Evolutionary conservation across 2,888 invertebrate species (phyloP), one percentile per base, ranked within the genome.

Genomic region (Harpalus rubripes): DNA sequence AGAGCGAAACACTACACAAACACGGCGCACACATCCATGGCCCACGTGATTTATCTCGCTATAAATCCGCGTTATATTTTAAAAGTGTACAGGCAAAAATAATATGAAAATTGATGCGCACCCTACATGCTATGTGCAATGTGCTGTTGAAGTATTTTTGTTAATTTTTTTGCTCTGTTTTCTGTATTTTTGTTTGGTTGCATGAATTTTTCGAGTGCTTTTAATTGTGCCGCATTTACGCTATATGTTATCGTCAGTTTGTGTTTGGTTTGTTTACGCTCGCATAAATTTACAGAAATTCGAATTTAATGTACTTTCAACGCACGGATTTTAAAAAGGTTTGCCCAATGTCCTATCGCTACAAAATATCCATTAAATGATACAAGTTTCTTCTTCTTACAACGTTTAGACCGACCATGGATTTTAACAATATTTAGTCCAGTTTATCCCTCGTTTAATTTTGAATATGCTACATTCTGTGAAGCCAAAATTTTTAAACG

Each of bases 1-100:
- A 91, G 91, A 91, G 74, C 81, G 91, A 91, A 91, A 91, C 91
- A 90, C 89, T 90, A 90, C 90, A 89, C 89, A 90, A 59, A 85
- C 56, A 85, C 52, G 44, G 65, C 68, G 59, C 41, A 22, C 85
- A 68, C 80, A 79, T 68, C 32, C 68, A 80, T 32, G 72, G 32
- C 80, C 65, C 78, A 84, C 90, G 90, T 91, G 91, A 91, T 91
- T 91, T 91, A 91, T 90, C 86, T 86, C 86, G 87, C 88, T 89
- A 89, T 91, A 91, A 91, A 91, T 91, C 89, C 88, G 87, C 86
- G 90, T 90, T 85, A 84, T 85, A 84, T 84, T 84, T 85, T 81
- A 85, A 85, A 84, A 85, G 84, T 84, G 84, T 79, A 85, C 85
- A 85, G 85, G 85, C 85, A 85, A 85, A 85, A 85, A 85, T 85